Base-by-base conservation (phyloP, 2,113 vertebrate species). In the Engraulis encrasicolus region DNA sequence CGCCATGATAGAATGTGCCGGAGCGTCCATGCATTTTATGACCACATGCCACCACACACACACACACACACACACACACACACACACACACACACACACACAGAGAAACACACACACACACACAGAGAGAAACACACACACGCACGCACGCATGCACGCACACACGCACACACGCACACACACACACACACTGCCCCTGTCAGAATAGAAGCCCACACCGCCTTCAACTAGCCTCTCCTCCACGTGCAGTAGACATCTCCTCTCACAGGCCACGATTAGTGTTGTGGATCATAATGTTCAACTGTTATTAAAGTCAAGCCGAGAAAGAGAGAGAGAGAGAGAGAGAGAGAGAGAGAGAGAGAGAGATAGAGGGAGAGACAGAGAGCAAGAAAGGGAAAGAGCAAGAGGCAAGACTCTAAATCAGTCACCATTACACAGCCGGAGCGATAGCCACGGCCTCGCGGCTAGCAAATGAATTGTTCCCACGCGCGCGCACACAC, bases 31-130 rank as follows among this genome's bases (percentile, higher is more conserved):
- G 61, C 61, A 4, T 34, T 71, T 74, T 74, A 38, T 6, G 12
- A 61, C 81, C 50, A 85, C 71, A 36, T 54, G 48, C 36, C 40
- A 77, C 27, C 36, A 45, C 66, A 85, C 45, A 85, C 86, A 83
- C 71, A 20, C 80, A 58, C 85, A 85, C 78, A 86, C 82, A 82
- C 52, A 90, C 52, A 78, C 83, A 61, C 82, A 48, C 52, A 52
- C 20, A 71, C 27, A 7, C 54, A 36, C 1, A 2, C 78, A 77
- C 80, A 80, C 80, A 78, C 81, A 58, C 34, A 12, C 36, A 38
- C 34, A 20, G 52, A 38, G 9, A 23, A 38, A 50, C 78, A 82
- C 82, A 82, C 19, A 78, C 19, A 6, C 77, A 71, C 7, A 34
- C 0, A 11, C 27, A n/a, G n/a, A n/a, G n/a, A n/a, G n/a, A n/a